Conservation (phyloP, 2,797 vertebrate species). For the Etheostoma nigrum region DNA sequence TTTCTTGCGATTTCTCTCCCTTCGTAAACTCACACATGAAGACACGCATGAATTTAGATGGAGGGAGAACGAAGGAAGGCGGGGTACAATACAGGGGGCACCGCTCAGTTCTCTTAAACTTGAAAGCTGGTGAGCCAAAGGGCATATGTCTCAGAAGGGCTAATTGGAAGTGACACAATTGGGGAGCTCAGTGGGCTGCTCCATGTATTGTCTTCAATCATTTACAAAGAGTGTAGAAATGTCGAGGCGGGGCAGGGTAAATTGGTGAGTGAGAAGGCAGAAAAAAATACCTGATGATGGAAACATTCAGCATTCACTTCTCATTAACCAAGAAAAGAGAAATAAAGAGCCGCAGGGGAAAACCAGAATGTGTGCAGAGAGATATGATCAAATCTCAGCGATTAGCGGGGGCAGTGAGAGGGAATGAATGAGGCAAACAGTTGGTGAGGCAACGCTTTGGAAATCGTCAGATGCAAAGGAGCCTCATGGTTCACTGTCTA, state of each 20-base stretch:
- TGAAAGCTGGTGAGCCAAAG: slow-evolving; percentile 61
- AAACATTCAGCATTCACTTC: slow-evolving; percentile 49
- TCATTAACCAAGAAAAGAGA: slow-evolving; percentile 41
- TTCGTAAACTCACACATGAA: slow-evolving; percentile 62
- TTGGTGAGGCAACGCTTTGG: slow-evolving; percentile 13
- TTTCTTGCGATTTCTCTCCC: slow-evolving; percentile 49
- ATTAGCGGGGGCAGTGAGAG: slow-evolving; percentile 50
- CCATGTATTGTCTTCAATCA: slow-evolving; percentile 55
- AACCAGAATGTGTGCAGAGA: slow-evolving; percentile 31
- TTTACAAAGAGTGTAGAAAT: slow-evolving; percentile 44
- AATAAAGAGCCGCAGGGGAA: slow-evolving; percentile 38
- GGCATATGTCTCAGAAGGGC: slow-evolving; percentile 69
- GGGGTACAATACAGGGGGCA: slow-evolving; percentile 42
- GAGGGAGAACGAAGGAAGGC: slow-evolving; percentile 34
- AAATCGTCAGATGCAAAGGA: slow-evolving; percentile 38
- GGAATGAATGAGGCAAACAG: slow-evolving; percentile 41
- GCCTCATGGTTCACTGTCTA: slow-evolving; percentile 49
- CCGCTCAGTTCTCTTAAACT: slow-evolving; percentile 59
- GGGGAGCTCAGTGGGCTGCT: slow-evolving; percentile 59
- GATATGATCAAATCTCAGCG: slow-evolving; percentile 60
- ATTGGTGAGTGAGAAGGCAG: slow-evolving; percentile 18
- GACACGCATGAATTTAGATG: slow-evolving; percentile 52
- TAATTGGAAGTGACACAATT: slow-evolving; percentile 78
- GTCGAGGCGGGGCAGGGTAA: slow-evolving; percentile 23
- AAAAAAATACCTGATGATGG: slow-evolving; percentile 48